Evolutionary conservation across 2,113 vertebrate genomes (phyloP).

Genomic region (Nestor notabilis): DNA sequence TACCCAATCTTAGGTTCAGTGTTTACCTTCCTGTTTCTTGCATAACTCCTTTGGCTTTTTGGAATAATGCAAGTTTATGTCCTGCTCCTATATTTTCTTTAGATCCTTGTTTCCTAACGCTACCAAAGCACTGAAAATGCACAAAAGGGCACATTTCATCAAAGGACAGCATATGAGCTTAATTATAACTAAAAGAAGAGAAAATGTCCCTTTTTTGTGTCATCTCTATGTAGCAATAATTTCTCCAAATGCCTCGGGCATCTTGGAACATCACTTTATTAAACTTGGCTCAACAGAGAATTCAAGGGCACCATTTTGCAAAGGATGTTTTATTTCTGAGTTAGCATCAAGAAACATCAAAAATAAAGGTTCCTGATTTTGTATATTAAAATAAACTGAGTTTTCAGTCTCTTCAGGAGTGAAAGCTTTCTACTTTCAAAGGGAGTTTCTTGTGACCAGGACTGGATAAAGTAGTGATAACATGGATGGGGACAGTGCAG

Average conservation of each 20-base stretch:
- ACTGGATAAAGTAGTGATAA: neutral
- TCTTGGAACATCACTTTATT: neutral
- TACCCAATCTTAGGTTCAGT: neutral
- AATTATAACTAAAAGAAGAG: neutral
- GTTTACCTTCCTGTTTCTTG: neutral
- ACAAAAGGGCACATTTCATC: neutral
- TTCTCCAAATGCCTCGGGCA: neutral
- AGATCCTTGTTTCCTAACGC: neutral
- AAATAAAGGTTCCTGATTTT: neutral
- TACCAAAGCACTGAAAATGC: neutral
- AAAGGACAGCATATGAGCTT: neutral
- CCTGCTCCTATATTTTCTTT: neutral
- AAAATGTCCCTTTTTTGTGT: neutral
- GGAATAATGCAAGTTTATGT: neutral
- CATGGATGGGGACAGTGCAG: neutral
- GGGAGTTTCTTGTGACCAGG: neutral
- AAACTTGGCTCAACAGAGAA: neutral
- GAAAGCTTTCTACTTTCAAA: neutral
- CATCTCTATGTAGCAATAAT: neutral
- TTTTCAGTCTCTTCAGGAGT: neutral
- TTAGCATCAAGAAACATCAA: neutral
- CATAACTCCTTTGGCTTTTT: neutral
- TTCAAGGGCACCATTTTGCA: neutral
- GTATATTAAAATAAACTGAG: neutral
- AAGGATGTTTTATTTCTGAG: neutral